Base-by-base conservation (phyloP, 2,113 vertebrate species). In the Chitala chitala region DNA sequence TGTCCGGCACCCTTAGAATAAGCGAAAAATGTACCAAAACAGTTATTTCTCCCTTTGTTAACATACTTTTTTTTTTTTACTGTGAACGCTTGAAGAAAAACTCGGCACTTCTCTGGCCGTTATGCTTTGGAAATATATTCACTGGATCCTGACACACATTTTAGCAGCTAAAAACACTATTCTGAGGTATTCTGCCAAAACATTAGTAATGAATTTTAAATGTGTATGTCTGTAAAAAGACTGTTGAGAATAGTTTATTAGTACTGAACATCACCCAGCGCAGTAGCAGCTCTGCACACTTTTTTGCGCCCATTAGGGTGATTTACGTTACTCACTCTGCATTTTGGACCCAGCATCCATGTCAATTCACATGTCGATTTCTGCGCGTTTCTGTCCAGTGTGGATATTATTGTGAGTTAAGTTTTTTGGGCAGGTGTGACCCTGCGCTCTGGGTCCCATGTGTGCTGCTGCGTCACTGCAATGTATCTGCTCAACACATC, bases 241-340 rank as follows among this genome's bases (percentile, higher is more conserved):
- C 77, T 75, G 78, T 75, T 61, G 36, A 80, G 73, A 77, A 44
- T 77, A 80, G 86, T 87, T 83, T 87, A 83, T 81, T 72, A 77
- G 79, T 80, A 81, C 81, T 69, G 77, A 77, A 76, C 20, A 7
- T 70, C 9, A 36, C 76, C 75, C 40, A 74, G 80, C 69, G 81
- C 77, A 63, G 63, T 74, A 61, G 61, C 78, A 78, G 76, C 83
- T 74, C 74, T 82, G n/a, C 80, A 75, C 69, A 31, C 63, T 70
- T 50, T 78, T 77, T 69, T 68, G 78, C 71, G 33, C 68, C 73
- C 82, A 81, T 78, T 80, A 68, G 68, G 74, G 64, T 84, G 81
- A 85, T 88, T 87, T 86, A 84, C 78, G 78, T 77, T 24, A 73
- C 65, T 50, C 73, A 78, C n/a, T n/a, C n/a, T n/a, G n/a, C n/a